phyloP scores from a whole-genome alignment of 2,888 invertebrate genomes.

The Seira sanloemensis region DNA sequence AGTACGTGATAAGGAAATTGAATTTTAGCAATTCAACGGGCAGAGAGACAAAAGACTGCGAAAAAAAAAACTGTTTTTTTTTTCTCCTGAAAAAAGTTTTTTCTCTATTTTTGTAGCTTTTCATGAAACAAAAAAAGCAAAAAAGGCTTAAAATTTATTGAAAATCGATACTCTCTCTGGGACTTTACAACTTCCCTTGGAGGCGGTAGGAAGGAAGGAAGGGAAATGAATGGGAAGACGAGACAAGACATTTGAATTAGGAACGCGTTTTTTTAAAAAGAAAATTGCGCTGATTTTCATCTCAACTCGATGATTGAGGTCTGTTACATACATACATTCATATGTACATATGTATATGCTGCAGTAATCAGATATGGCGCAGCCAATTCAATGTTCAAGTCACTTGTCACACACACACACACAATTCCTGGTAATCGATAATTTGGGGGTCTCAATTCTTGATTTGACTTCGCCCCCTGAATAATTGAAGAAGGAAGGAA shows the following conservation, averaged over 20 bases:
- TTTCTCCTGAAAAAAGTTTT: neutral
- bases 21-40: constrained; percentile 20
- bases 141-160: constrained; percentile 11
- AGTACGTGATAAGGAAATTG: constrained; percentile 20
- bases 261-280: too few species aligned
- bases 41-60: neutral
- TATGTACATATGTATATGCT: too few species aligned
- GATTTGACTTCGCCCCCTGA: neutral
- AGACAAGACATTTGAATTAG: neutral
- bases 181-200: neutral
- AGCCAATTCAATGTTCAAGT: neutral
- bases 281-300: too few species aligned
- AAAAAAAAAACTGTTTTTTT: constrained; percentile 9
- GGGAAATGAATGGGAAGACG: neutral
- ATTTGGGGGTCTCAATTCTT: neutral
- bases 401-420: neutral
- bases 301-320: neutral
- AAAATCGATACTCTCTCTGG: constrained; percentile 6
- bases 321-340: too few species aligned
- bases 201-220: neutral
- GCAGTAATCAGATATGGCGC: neutral
- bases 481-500: neutral
- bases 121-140: constrained; percentile 11
- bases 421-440: too few species aligned
- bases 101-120: neutral